phyloP scores from a whole-genome alignment of 2,888 invertebrate genomes.

The Zhuqinia jingwanae region DNA sequence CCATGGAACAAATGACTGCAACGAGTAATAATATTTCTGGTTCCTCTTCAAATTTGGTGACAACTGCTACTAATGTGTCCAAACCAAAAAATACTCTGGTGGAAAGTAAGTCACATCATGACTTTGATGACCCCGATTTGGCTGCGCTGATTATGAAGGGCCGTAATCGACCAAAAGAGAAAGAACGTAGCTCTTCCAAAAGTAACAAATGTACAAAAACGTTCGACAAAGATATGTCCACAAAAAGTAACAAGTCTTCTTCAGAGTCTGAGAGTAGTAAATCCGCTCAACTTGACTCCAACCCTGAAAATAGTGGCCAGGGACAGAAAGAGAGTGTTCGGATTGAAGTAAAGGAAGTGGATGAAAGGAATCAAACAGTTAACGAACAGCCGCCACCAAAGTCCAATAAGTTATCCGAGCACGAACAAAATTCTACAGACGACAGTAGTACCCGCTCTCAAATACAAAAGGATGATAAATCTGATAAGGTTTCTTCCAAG shows the following conservation, averaged over 20 bases:
- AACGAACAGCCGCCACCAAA: slow-evolving; percentile 15
- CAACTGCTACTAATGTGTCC: not conserved
- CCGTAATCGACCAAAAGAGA: slow-evolving; percentile 70
- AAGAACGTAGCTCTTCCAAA: slow-evolving; percentile 54
- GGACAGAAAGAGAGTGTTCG: slow-evolving; percentile 31
- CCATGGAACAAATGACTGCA: slow-evolving; percentile 18
- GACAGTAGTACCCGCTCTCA: not conserved
- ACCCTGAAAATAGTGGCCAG: not conserved
- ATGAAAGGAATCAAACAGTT: not conserved
- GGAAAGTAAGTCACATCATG: slow-evolving; percentile 65
- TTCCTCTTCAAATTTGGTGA: slow-evolving; percentile 48
- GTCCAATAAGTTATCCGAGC: slow-evolving; percentile 34
- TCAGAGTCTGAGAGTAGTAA: slow-evolving; percentile 58
- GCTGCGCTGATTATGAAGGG: slow-evolving; percentile 76
- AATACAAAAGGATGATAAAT: not conserved
- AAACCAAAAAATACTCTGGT: slow-evolving; percentile 15
- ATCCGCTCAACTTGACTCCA: not conserved
- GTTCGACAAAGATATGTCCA: not conserved
- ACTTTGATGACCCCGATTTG: slow-evolving; percentile 76
- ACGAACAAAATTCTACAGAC: not conserved
- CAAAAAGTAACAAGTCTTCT: slow-evolving; percentile 33
- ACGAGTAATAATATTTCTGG: slow-evolving; percentile 41
- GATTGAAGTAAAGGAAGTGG: slow-evolving; percentile 40
- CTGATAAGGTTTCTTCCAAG: not conserved
- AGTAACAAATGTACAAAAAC: slow-evolving; percentile 19